Conservation (phyloP, 1,140 invertebrate species). For the Cyclina sinensis region DNA sequence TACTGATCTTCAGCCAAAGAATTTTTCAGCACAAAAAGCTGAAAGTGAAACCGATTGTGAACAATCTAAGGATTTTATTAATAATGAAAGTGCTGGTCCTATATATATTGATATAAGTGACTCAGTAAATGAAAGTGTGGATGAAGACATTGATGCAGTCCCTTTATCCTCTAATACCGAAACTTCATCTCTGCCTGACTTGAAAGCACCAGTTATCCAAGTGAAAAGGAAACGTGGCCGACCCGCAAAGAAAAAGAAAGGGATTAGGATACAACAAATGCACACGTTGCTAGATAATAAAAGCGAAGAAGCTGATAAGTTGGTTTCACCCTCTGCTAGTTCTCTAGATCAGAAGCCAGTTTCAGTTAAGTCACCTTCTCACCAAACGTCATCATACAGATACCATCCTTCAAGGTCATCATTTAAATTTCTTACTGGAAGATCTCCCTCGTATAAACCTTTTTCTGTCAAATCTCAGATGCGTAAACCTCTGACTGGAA, state of each 20-base stretch:
- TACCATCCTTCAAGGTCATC: not conserved
- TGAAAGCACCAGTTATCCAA: not conserved
- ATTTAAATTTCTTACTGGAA: not conserved
- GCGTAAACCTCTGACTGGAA: not conserved
- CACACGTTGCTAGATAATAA: slow-evolving; percentile 26
- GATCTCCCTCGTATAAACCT: not conserved
- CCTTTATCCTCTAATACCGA: not conserved
- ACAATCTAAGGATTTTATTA: not conserved
- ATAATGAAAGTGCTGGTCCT: not conserved
- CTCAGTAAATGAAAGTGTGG: no score
- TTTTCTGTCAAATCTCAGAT: not conserved
- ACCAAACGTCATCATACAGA: not conserved
- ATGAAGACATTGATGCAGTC: not conserved
- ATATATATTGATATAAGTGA: not conserved
- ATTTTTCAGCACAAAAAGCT: not conserved
- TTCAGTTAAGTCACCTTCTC: not conserved
- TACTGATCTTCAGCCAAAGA: not conserved
- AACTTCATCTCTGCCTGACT: not conserved
- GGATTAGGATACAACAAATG: not conserved
- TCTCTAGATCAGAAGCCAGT: not conserved
- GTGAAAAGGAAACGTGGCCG: slow-evolving; percentile 32
- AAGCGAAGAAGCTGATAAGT: not conserved
- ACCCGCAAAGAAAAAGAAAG: slow-evolving; percentile 30
- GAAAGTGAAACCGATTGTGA: not conserved
- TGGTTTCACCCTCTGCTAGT: not conserved